Evolutionary conservation across 2,888 invertebrate species (phyloP).

Genomic region (Diloba caeruleocephala): DNA sequence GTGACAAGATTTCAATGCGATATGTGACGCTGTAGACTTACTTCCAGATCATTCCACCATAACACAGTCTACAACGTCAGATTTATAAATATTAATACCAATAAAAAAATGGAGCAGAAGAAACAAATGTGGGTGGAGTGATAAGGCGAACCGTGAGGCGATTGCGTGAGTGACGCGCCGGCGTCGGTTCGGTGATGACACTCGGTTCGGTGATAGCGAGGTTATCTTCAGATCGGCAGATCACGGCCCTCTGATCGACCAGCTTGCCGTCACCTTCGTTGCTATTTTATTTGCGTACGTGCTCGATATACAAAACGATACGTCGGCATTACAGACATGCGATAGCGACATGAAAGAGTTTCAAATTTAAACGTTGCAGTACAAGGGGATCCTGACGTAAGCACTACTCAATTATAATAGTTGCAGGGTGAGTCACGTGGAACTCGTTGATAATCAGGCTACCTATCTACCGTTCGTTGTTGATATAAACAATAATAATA

Average conservation of each 20-base stretch:
- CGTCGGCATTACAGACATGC: no score
- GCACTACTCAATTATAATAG: no score
- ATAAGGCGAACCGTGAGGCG: conserved; percentile 27
- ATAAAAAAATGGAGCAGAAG: conserved; percentile 47
- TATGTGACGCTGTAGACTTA: no score
- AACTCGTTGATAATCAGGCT: no score
- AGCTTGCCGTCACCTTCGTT: conserved; percentile 16
- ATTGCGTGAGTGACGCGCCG: conserved; percentile 10
- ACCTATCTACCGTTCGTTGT: no score
- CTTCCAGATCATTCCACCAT: conserved; percentile 6
- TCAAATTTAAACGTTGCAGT: no score
- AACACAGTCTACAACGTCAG: conserved; percentile 20
- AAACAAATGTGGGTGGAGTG: conserved; percentile 24
- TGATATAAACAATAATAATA: no score
- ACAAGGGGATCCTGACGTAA: no score
- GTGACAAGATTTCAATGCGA: neutral
- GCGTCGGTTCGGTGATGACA: conserved; percentile 9
- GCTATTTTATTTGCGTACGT: conserved; percentile 7
- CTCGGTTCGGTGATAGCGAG: conserved; percentile 25
- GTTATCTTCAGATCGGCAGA: conserved; percentile 39
- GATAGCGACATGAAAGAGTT: no score
- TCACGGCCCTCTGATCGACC: conserved; percentile 18
- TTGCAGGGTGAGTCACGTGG: no score
- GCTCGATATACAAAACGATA: neutral
- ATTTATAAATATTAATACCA: conserved; percentile 49